phyloP scores from a whole-genome alignment of 1,140 invertebrate genomes.

The Pachyrhynchus sulphureomaculatus region DNA sequence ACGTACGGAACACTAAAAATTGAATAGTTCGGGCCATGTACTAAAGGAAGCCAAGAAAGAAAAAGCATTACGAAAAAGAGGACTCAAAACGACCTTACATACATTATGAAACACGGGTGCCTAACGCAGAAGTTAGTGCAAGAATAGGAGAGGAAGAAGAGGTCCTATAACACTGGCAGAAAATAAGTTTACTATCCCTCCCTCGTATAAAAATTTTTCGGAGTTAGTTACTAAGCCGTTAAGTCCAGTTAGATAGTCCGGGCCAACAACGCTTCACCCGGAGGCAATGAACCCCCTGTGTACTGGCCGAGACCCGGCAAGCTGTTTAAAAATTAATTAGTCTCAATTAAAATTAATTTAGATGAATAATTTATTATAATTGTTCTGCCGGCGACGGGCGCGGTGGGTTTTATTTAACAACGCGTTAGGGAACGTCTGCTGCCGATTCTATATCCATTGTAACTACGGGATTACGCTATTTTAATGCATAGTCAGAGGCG shows the following conservation, averaged over 20 bases:
- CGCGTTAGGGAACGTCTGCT: not conserved
- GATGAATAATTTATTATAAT: slow-evolving; percentile 18
- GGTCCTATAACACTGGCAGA: too few relatives aligned
- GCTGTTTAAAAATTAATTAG: slow-evolving; percentile 15
- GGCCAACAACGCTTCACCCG: slow-evolving; percentile 1
- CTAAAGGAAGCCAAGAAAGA: too few relatives aligned
- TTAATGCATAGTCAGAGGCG: not conserved
- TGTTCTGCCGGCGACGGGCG: slow-evolving; percentile 4
- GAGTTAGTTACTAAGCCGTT: not conserved
- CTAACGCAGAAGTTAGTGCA: too few relatives aligned
- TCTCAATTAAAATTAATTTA: slow-evolving; percentile 14
- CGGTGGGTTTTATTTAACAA: not conserved
- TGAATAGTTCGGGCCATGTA: too few relatives aligned
- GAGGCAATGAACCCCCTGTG: slow-evolving; percentile 9
- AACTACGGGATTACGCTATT: not conserved
- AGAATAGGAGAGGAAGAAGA: too few relatives aligned
- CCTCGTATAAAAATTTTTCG: not conserved
- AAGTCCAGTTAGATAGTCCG: slow-evolving; percentile 2
- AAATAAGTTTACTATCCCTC: too few relatives aligned
- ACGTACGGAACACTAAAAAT: too few relatives aligned
- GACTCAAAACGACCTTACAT: too few relatives aligned
- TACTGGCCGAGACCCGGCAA: not conserved
- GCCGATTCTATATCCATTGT: slow-evolving; percentile 9
- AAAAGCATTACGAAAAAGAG: too few relatives aligned
- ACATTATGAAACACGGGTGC: too few relatives aligned